Evolutionary conservation across 2,113 vertebrate genomes (phyloP), one percentile per base, ranked within the genome.

Genomic region (Caloenas nicobarica): DNA sequence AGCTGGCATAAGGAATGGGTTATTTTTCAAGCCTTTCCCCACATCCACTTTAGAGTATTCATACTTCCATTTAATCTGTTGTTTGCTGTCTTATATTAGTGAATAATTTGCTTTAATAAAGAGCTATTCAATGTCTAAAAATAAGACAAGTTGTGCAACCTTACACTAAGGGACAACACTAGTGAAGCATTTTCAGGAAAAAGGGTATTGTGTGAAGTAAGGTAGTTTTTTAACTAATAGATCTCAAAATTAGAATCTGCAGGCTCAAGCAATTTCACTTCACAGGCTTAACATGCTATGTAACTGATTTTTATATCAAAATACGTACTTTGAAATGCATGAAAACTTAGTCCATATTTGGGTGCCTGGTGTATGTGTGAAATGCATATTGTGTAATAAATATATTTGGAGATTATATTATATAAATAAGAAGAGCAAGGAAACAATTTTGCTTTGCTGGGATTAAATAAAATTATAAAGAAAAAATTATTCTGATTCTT

Each of bases 1-100:
- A 71, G 36, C 58, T 90, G 44, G 61, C 76, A 91, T n/a, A 78
- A 80, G 44, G 51, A 88, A 50, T 25, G 26, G 18, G 50, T 71
- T 2, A 34, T 93, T 91, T 94, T 94, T 95, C 68, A 91, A 85
- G 81, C 13, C 28, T 94, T 90, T 91, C 72, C 31, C 44, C 33
- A 68, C 61, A 64, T 78, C 24, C 26, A 86, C 53, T 92, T 90
- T 58, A 74, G 65, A 91, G 91, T 91, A 81, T 87, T 91, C 88
- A 80, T 77, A 76, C 56, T 69, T 64, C 34, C 42, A 68, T 66
- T 90, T 95, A 92, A 88, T 79, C 25, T 61, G 40, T 18, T 89
- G 58, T 58, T 90, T 80, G 19, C 40, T 82, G 42, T 29, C 21
- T 76, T 84, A 38, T 38, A 81, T 82, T 90, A 77, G 46, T 48